Base-by-base conservation (phyloP, 2,888 invertebrate species). In the Caenorhabditis sp. region DNA sequence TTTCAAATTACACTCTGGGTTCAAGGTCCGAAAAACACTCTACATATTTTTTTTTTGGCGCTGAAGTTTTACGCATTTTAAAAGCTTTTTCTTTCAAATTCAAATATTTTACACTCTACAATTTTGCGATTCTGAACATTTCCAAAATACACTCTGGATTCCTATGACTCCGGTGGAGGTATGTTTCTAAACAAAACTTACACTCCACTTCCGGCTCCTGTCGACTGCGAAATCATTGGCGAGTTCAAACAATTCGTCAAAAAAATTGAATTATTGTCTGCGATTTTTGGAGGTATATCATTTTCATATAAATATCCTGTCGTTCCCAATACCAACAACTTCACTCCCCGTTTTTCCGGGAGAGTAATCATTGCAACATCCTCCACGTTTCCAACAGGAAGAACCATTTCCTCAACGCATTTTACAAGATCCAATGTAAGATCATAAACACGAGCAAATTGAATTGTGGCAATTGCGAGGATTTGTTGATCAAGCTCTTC, bases 391-490 rank as follows among this genome's bases (percentile, higher is more conserved):
- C 77, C 77, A 58, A 71, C 60, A 3, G 78, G 70, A 21, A 80
- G 56, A 23, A 80, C 80, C 59, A 80, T 68, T 23, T 80, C 80
- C 26, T 80, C 78, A 0, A 80, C 52, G 43, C 66, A 72, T 1
- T 64, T 60, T 0, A 52, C 26, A 7, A 63, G 61, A 38, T 72
- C 67, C 14, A 70, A 61, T 7, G 72, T 69, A 12, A 78, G 43
- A 59, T 81, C 77, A 62, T 72, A 81, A 27, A 81, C 60, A 7
- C 74, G 54, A 20, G 78, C 70, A 36, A 59, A 76, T 62, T 81
- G 80, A 14, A 62, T 21, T 8, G 78, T 76, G 49, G 73, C 77
- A 17, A 81, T 43, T 12, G 67, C 23, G 5, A 59, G 25, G 1
- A 59, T 20, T 59, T 59, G 59, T 25, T 38, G 23, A 23, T 38